Base-by-base conservation (phyloP, 2,888 invertebrate species). In the Temnothorax rugatulus region DNA sequence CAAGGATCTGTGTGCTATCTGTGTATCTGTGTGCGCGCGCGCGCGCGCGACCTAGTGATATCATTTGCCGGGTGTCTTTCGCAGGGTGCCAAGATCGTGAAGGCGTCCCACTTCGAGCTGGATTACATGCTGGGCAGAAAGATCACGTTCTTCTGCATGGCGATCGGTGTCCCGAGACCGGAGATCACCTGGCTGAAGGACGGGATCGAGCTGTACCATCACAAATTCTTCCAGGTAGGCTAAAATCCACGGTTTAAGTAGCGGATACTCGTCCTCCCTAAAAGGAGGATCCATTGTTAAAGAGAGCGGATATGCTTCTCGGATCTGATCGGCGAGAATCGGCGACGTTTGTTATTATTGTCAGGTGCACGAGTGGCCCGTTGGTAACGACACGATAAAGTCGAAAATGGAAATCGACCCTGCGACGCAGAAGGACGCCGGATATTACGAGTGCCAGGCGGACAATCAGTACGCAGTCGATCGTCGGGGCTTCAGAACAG, bases 101-200 rank as follows among this genome's bases (percentile, higher is more conserved):
- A 97, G 93, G 95, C 97, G 2, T 97, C 97, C 13, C 97, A 97
- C 92, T 97, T 97, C 93, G 97, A 97, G 93, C 95, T 97, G 90
- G 97, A 97, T 91, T 97, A 97, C 93, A 96, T 97, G 96, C 95
- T 97, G 47, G 97, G 97, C 18, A 96, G 97, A 86, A 97, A 97
- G 94, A 97, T 97, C 52, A 96, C 97, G 7, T 97, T 97, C 92
- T 97, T 97, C 93, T 97, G 97, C 92, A 96, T 97, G 95, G 97
- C 97, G 0, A 95, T 95, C 91, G 97, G 97, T 57, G 95, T 96
- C 83, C 97, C 97, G 1, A 94, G 97, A 83, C 97, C 97, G 0
- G 96, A 97, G 93, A 97, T 97, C 79, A 97, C 97, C 50, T 97
- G 97, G 97, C 97, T 96, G 91, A 97, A 97, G 93, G 97, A 97